Percentiles rank a stretch among this genome's conserved stretches.
These are phyloP conservation scores for Phaethornis superciliosus DNA, from an alignment of 2,113 vertebrate species.

Conservation along the genomic window DNA sequence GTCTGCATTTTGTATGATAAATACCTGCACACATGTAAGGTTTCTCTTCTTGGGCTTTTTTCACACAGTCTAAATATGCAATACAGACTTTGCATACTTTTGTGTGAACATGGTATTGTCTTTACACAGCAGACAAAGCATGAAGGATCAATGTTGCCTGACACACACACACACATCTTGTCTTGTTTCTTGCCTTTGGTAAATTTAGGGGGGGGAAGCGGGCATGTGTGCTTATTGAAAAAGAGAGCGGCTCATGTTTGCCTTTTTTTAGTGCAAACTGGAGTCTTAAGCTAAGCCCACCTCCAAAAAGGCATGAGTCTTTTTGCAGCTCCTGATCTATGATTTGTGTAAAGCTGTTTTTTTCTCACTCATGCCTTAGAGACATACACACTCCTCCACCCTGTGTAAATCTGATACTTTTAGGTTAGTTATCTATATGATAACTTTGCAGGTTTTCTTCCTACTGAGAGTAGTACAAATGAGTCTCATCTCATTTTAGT, in stretches of 20 bases:
- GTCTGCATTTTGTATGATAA: background rate
- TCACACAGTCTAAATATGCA: background rate
- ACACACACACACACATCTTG: background rate
- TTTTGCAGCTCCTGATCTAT: background rate
- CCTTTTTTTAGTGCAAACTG: background rate
- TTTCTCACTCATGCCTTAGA: background rate
- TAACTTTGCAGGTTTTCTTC: background rate
- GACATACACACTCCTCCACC: accelerated
- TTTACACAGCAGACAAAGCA: background rate
- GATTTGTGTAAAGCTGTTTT: background rate
- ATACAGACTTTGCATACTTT: background rate
- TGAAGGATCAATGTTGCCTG: background rate
- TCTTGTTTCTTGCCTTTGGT: background rate
- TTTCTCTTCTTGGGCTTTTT: background rate
- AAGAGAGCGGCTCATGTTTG: accelerated
- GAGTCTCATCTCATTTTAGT: background rate
- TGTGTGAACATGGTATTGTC: background rate
- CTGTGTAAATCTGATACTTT: background rate
- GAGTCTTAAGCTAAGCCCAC: background rate
- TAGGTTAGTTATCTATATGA: background rate
- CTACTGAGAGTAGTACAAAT: no score
- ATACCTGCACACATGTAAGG: background rate
- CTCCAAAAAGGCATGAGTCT: background rate
- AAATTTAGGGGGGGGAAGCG: background rate
- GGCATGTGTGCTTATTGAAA: background rate